phyloP scores from a whole-genome alignment of 2,113 vertebrate species.

The Agapornis roseicollis region DNA sequence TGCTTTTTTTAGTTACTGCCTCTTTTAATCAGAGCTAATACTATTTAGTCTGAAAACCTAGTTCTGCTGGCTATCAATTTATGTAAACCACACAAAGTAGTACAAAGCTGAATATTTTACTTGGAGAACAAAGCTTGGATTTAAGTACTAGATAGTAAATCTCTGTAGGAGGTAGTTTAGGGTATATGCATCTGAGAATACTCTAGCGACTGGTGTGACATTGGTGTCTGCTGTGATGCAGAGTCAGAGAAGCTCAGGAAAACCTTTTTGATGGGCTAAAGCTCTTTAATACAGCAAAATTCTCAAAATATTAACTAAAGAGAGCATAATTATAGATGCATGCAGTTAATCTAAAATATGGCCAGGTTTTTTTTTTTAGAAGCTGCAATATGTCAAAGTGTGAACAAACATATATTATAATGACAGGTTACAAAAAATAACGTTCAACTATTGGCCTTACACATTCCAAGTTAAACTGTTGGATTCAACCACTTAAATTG shows the following conservation, averaged over 20 bases:
- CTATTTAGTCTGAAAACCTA: not conserved
- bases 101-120: slow-evolving; percentile 13
- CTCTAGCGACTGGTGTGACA: not conserved
- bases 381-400: not conserved
- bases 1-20: not conserved
- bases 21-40: not conserved
- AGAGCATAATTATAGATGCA: not conserved
- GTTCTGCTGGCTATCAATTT: not conserved
- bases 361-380: not conserved
- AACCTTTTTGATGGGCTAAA: slow-evolving; percentile 15
- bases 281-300: not conserved
- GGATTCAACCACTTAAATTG: not conserved
- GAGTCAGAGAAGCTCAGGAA: slow-evolving; percentile 7
- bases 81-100: not conserved
- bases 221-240: not conserved
- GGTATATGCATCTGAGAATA: not conserved
- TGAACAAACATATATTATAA: slow-evolving; percentile 20
- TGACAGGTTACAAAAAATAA: not conserved
- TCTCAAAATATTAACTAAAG: not conserved
- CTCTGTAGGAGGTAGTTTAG: slow-evolving; percentile 28
- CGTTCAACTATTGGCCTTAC: not conserved
- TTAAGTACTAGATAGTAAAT: slow-evolving; percentile 33
- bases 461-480: not conserved
- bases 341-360: slow-evolving; percentile 5
- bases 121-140: slow-evolving; percentile 34